These are phyloP conservation scores for Clarias macrocephalus DNA, from an alignment of 2,113 vertebrate species.

Conservation along the genomic window DNA sequence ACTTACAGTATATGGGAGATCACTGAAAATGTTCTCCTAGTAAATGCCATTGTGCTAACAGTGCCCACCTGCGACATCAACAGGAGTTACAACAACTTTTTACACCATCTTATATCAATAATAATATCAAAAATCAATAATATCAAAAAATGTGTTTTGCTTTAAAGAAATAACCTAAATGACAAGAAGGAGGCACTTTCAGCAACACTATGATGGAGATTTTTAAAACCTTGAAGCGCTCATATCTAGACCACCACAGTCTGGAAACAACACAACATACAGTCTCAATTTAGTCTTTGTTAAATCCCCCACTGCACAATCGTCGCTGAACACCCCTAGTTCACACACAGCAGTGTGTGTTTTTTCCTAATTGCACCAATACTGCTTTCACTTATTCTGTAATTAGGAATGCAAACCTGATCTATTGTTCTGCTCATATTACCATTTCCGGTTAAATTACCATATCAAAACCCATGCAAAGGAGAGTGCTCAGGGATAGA, in stretches of 20 bases:
- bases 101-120: not conserved
- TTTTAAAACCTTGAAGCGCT: not conserved
- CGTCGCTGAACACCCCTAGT: constrained; percentile 15
- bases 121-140: no score
- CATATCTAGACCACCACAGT: not conserved
- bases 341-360: constrained; percentile 2
- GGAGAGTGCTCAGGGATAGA: constrained; percentile 4
- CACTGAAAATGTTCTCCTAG: not conserved
- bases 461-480: constrained; percentile 32
- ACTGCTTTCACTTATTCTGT: constrained; percentile 25
- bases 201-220: not conserved
- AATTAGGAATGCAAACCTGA: constrained; percentile 36
- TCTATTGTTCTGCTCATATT: constrained; percentile 20
- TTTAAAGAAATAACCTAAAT: not conserved
- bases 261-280: not conserved
- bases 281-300: constrained; percentile 22
- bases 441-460: constrained; percentile 38
- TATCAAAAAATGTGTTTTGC: not conserved
- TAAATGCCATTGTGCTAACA: not conserved
- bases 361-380: constrained; percentile 10
- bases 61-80: not conserved
- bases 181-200: not conserved
- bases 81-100: not conserved
- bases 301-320: constrained; percentile 11
- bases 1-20: not conserved